Percentiles rank a stretch among this genome's conserved stretches.
These are phyloP conservation scores for Tyto alba DNA, from an alignment of 2,113 vertebrate species.

Conservation along the genomic window DNA sequence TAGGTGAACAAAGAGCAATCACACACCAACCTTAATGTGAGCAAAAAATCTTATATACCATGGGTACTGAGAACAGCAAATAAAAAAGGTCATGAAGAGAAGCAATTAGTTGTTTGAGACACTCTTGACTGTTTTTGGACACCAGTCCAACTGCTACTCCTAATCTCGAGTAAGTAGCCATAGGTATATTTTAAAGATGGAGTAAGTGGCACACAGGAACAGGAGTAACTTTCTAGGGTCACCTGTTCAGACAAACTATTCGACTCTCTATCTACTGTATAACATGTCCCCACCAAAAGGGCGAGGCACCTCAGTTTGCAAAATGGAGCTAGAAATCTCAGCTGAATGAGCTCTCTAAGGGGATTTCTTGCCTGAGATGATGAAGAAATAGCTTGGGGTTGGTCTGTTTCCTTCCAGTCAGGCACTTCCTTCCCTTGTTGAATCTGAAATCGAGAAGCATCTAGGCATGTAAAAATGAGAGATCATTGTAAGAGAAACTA, in stretches of 20 bases:
- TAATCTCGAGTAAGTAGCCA: background rate
- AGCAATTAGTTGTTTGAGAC: background rate
- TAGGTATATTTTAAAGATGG: background rate
- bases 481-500: background rate
- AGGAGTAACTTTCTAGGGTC: background rate
- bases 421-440: background rate
- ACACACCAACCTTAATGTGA: background rate
- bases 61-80: background rate
- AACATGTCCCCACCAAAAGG: background rate
- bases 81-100: background rate
- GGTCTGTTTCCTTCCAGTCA: background rate
- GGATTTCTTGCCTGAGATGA: conserved; percentile 20
- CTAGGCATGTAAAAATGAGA: background rate
- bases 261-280: background rate
- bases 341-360: background rate
- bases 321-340: background rate
- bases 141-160: background rate
- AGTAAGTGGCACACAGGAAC: background rate
- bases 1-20: background rate
- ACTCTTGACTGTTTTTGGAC: background rate
- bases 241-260: background rate
- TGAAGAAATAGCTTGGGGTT: conserved; percentile 17
- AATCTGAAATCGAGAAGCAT: conserved; percentile 26
- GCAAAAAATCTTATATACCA: background rate
- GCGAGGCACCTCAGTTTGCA: background rate